Base-by-base conservation (phyloP, 2,113 vertebrate genomes). In the Callionymus lyra region DNA sequence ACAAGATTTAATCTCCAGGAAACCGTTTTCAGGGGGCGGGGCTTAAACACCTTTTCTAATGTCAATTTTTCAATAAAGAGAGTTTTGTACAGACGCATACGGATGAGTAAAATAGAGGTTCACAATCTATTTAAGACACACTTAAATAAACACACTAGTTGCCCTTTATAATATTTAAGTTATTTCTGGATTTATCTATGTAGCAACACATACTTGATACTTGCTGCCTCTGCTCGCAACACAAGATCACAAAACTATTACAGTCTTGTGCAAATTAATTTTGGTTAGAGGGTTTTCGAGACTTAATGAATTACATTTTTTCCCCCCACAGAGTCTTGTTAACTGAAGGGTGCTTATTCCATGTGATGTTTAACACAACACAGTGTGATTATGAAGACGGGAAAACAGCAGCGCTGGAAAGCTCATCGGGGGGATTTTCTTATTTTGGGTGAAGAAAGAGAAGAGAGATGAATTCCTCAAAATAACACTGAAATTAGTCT, bases 281-380 rank as follows among this genome's bases (percentile, higher is more conserved):
- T 68, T 32, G 34, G 38, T 48, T 31, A 50, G 13, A 55, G 50
- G 54, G 46, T 65, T 58, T 68, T 57, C 10, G 16, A 52, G 49
- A 41, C 38, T 38, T 59, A 62, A 71, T 68, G 40, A 66, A 62
- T 55, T 47, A 10, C 31, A 53, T 14, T 63, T 48, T 61, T 59
- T 53, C n/a, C 8, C 21, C 21, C 54, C 40, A 36, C 38, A 1
- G 50, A 58, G 55, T 56, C 56, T 61, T 66, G 54, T 62, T 68
- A 57, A 47, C 45, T 40, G 48, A 65, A 65, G 66, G 49, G 47
- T 43, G 51, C 56, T 60, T 47, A 68, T 47, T 62, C 17, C 19
- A 51, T 49, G 41, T 46, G 45, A 68, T 66, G 49, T 48, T 68
- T 46, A 65, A 70, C 56, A 42, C 49, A 55, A 50, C 51, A 53